These are phyloP conservation scores for Exocentrus adspersus DNA, from an alignment of 2,888 invertebrate genomes.

Conservation along the genomic window DNA sequence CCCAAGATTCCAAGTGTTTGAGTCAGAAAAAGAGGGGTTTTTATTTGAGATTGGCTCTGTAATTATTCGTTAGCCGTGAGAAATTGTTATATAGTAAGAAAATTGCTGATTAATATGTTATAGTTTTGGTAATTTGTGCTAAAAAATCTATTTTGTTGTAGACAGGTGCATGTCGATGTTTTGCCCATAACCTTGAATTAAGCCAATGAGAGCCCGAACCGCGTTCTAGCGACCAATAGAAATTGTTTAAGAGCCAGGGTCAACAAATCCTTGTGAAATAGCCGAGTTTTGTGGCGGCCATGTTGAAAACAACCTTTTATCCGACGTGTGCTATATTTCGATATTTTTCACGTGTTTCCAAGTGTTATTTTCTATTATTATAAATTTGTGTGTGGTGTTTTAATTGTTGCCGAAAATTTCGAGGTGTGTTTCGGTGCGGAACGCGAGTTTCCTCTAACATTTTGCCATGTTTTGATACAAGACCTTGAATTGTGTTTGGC, in stretches of 20 bases:
- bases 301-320: constrained; percentile 65
- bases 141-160: constrained; percentile 41
- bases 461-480: constrained; percentile 59
- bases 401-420: constrained; percentile 43
- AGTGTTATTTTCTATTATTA: constrained; percentile 45
- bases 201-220: constrained; percentile 60
- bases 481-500: constrained; percentile 64
- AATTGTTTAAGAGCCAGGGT: constrained; percentile 61
- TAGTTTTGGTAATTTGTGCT: neutral
- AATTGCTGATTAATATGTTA: too few relatives aligned
- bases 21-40: too few relatives aligned
- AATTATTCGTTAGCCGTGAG: too few relatives aligned
- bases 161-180: constrained; percentile 65
- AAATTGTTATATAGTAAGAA: too few relatives aligned
- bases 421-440: constrained; percentile 49
- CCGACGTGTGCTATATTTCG: constrained; percentile 62
- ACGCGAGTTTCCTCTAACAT: constrained; percentile 49
- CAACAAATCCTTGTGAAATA: constrained; percentile 66
- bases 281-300: constrained; percentile 65
- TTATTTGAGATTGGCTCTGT: too few relatives aligned
- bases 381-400: constrained; percentile 46
- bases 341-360: constrained; percentile 56
- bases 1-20: too few relatives aligned
- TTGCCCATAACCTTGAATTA: constrained; percentile 65
- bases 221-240: constrained; percentile 60